phyloP scores from a whole-genome alignment of 2,888 invertebrate species.

The Argyresthia goedartella region DNA sequence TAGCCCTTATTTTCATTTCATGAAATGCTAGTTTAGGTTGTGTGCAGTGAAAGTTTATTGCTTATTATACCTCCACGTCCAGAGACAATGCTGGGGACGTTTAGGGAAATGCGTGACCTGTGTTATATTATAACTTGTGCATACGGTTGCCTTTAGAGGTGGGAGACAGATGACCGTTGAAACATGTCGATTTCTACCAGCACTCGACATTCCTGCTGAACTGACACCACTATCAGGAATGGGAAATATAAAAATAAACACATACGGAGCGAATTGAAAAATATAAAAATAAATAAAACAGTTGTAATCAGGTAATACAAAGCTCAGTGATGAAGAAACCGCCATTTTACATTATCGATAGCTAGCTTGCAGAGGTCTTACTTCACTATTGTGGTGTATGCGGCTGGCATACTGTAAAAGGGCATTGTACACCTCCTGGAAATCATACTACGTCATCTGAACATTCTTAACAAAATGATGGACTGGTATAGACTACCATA shows the following conservation, averaged over 20 bases:
- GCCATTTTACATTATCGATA: not conserved
- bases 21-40: too few species aligned
- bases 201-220: too few species aligned
- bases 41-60: too few species aligned
- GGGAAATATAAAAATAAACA: too few species aligned
- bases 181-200: too few species aligned
- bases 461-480: not conserved
- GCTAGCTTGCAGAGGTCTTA: not conserved
- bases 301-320: not conserved
- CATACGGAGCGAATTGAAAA: too few species aligned
- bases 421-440: constrained; percentile 53
- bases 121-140: constrained; percentile 28
- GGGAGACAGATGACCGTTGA: too few species aligned
- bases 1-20: too few species aligned
- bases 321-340: too few species aligned
- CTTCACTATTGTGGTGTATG: constrained; percentile 20
- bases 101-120: constrained; percentile 65
- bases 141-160: not conserved
- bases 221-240: too few species aligned
- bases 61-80: not conserved
- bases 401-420: constrained; percentile 57
- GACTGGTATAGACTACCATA: too few species aligned
- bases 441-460: constrained; percentile 24
- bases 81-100: constrained; percentile 36
- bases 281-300: not conserved